Evolutionary conservation across 2,113 vertebrate genomes (phyloP).

Genomic region (Propithecus coquereli): DNA sequence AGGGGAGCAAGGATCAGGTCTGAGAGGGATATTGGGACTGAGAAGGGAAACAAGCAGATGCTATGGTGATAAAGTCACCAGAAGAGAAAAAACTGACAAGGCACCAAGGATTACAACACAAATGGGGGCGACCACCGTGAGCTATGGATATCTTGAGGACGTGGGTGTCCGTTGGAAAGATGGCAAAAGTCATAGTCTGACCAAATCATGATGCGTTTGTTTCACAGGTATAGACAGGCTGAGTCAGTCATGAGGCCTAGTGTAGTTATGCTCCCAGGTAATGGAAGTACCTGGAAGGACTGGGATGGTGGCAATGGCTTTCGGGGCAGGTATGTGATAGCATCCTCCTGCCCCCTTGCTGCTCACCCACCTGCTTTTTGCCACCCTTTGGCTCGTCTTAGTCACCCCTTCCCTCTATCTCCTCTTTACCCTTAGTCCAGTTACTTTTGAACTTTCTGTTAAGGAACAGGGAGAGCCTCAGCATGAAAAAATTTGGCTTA

Average conservation of each 20-base stretch:
- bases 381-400: background rate
- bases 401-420: background rate
- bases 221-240: background rate
- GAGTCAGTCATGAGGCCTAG: background rate
- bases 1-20: background rate
- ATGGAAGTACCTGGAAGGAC: background rate
- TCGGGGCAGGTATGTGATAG: background rate
- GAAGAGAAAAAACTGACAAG: background rate
- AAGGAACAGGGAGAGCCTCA: background rate
- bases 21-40: background rate
- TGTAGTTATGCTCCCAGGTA: background rate
- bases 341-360: background rate
- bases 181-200: background rate
- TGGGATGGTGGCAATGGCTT: background rate
- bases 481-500: background rate
- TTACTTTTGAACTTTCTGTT: constrained; percentile 13
- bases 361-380: background rate
- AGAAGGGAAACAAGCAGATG: background rate
- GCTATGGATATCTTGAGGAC: background rate
- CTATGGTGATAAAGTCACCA: background rate
- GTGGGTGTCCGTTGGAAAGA: background rate
- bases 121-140: background rate
- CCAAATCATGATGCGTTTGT: background rate
- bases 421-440: background rate
- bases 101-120: background rate